phyloP scores from a whole-genome alignment of 1,140 invertebrate genomes.

The Caenorhabditis briggsae region DNA sequence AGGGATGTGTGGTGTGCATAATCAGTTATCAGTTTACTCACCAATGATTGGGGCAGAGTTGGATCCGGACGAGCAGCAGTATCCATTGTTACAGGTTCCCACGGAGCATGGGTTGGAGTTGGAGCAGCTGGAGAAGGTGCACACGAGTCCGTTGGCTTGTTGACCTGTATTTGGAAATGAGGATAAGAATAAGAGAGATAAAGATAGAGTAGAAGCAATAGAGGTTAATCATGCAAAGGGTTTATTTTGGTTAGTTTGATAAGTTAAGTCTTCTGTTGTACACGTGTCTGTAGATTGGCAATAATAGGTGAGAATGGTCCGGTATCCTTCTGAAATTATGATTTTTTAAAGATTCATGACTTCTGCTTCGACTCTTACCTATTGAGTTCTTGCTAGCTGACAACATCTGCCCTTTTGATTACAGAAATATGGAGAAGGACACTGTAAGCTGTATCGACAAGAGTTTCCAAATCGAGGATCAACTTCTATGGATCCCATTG shows the following conservation, averaged over 20 bases:
- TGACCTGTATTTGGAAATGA: constrained; percentile 47
- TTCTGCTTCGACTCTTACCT: neutral
- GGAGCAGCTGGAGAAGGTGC: constrained; percentile 72
- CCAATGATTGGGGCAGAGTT: constrained; percentile 52
- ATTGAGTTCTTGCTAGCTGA: constrained; percentile 17
- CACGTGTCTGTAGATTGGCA: constrained; percentile 34
- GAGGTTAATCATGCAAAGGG: constrained; percentile 28
- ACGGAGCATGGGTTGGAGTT: constrained; percentile 70
- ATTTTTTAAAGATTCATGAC: neutral
- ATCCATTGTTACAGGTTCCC: constrained; percentile 77
- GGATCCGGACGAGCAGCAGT: constrained; percentile 69
- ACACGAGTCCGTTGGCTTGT: constrained; percentile 69
- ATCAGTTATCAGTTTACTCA: constrained; percentile 16
- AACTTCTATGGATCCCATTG: constrained; percentile 57
- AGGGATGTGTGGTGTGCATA: neutral
- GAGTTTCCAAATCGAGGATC: constrained; percentile 52
- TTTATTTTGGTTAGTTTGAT: constrained; percentile 12
- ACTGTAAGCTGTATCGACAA: constrained; percentile 61
- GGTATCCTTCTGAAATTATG: neutral
- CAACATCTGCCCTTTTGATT: constrained; percentile 61
- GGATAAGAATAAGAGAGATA: neutral
- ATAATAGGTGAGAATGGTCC: neutral
- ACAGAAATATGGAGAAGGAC: constrained; percentile 63
- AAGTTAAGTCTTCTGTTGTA: constrained; percentile 21
- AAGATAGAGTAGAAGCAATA: constrained; percentile 1